Percentiles rank a stretch among this genome's conserved stretches.
These are phyloP conservation scores for Ischnura elegans DNA, from an alignment of 2,888 invertebrate genomes.

Conservation along the genomic window DNA sequence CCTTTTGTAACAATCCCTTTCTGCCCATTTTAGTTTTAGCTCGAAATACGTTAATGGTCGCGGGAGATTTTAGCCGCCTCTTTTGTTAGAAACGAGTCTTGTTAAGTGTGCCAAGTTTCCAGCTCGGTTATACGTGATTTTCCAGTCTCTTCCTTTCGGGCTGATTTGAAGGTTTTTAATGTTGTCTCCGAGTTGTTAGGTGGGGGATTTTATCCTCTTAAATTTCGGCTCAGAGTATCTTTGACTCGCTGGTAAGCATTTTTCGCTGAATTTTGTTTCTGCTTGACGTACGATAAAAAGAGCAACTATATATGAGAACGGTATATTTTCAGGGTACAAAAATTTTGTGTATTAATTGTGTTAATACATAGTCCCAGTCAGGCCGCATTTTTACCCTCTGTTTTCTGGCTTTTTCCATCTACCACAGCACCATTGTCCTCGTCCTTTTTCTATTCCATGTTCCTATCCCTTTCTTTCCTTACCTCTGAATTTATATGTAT, in stretches of 20 bases:
- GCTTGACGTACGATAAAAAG: no score
- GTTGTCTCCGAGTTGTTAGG: not conserved
- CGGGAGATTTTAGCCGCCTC: conserved; percentile 26
- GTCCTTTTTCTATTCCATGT: no score
- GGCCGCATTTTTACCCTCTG: no score
- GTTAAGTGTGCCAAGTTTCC: not conserved
- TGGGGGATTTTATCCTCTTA: not conserved
- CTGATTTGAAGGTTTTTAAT: conserved; percentile 30
- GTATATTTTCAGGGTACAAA: no score
- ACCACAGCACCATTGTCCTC: no score
- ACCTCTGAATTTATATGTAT: no score
- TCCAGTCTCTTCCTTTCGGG: not conserved
- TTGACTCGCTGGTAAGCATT: not conserved
- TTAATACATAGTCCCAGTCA: no score
- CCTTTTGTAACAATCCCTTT: not conserved
- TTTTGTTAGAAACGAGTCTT: conserved; percentile 28
- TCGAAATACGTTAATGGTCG: conserved; percentile 26
- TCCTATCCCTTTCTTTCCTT: no score
- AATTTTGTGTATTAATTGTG: no score
- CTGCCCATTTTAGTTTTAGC: conserved; percentile 3
- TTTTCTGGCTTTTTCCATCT: no score
- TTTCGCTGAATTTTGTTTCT: no score
- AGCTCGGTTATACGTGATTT: not conserved
- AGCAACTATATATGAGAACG: no score
- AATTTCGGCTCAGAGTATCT: not conserved